These are phyloP conservation scores for Hypanus sabinus DNA, from an alignment of 2,113 vertebrate genomes.

Conservation along the genomic window DNA sequence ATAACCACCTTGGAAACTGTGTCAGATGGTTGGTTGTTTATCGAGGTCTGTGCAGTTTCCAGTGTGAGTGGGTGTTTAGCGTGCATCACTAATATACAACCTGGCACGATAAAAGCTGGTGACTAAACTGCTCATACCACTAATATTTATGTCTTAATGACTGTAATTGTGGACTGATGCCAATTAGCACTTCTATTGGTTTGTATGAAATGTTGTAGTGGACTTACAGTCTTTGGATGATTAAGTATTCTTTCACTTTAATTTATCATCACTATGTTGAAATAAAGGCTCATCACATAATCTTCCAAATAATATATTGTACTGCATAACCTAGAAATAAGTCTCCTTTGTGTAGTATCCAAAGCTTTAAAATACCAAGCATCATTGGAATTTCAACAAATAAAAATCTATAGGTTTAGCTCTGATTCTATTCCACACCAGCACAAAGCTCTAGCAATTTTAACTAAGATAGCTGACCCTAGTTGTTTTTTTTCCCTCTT, in stretches of 20 bases:
- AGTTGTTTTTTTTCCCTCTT: neutral
- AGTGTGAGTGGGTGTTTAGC: conserved; percentile 32
- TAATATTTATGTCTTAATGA: conserved; percentile 30
- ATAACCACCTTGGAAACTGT: conserved; percentile 17
- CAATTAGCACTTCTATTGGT: neutral
- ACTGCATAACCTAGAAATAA: neutral
- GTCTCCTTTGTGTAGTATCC: neutral
- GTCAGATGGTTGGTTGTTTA: conserved; percentile 25
- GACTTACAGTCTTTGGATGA: neutral
- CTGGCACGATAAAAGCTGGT: neutral
- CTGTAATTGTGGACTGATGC: neutral
- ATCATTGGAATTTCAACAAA: neutral
- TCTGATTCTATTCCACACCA: neutral
- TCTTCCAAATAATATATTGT: neutral
- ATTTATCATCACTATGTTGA: neutral
- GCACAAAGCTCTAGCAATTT: neutral
- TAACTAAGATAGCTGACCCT: neutral
- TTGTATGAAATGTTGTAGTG: neutral
- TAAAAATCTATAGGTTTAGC: neutral
- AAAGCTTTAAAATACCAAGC: neutral
- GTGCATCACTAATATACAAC: conserved; percentile 16
- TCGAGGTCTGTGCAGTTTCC: conserved; percentile 14
- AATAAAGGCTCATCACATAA: neutral
- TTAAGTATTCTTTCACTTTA: neutral
- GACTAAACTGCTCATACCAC: conserved; percentile 1